phyloP scores from a whole-genome alignment of 2,888 invertebrate genomes.

The Muscina levida region DNA sequence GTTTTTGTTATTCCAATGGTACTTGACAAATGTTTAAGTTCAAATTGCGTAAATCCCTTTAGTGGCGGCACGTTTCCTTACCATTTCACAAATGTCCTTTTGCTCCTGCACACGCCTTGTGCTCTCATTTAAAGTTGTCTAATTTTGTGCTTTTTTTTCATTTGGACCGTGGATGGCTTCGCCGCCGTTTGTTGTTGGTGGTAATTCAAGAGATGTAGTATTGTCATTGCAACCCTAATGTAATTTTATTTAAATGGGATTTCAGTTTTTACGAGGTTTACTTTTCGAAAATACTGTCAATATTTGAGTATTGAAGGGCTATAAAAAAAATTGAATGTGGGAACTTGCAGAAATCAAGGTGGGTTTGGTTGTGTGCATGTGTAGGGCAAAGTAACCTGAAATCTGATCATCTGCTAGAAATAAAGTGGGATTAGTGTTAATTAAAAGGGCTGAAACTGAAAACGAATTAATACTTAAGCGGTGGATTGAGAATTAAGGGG shows the following conservation, averaged over 20 bases:
- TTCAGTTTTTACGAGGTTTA: neutral
- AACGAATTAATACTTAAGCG: too few species aligned
- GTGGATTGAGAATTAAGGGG: too few species aligned
- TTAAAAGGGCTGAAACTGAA: constrained; percentile 25
- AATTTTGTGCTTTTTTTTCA: constrained; percentile 49
- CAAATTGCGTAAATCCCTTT: constrained; percentile 66
- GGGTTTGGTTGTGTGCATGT: neutral
- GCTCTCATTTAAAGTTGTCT: constrained; percentile 44
- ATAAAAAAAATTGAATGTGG: constrained; percentile 23
- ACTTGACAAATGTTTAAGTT: constrained; percentile 65
- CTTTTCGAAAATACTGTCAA: constrained; percentile 55
- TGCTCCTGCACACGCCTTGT: neutral
- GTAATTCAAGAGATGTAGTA: constrained; percentile 44
- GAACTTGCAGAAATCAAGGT: constrained; percentile 20
- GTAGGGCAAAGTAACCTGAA: constrained; percentile 7
- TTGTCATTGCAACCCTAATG: constrained; percentile 57
- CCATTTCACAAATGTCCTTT: neutral
- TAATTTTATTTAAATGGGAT: constrained; percentile 22
- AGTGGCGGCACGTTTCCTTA: constrained; percentile 65
- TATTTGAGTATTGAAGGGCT: constrained; percentile 47
- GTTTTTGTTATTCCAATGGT: constrained; percentile 43
- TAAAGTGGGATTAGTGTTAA: constrained; percentile 37
- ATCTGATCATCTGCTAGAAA: constrained; percentile 3
- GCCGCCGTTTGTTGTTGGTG: neutral
- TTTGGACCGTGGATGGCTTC: neutral